phyloP scores from a whole-genome alignment of 1,140 invertebrate species.

The Bradysia coprophila region DNA sequence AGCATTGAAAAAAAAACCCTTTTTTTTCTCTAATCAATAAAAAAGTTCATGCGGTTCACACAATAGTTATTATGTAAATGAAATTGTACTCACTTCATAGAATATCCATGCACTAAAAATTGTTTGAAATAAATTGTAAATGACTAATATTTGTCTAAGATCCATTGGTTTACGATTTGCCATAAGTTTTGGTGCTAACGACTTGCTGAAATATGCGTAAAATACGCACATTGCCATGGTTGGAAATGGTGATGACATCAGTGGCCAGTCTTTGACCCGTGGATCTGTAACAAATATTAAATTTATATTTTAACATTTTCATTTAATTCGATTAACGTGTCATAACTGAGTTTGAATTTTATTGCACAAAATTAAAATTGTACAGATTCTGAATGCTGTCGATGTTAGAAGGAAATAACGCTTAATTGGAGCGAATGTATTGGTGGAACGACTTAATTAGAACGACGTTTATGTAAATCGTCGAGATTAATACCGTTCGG shows the following conservation, averaged over 20 bases:
- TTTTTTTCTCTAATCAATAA: too few relatives aligned
- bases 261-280: slow-evolving; percentile 72
- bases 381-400: background rate
- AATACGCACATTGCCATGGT: slow-evolving; percentile 66
- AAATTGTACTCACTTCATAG: slow-evolving; percentile 50
- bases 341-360: background rate
- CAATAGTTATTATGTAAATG: too few relatives aligned
- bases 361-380: background rate
- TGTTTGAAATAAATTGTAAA: slow-evolving; percentile 80
- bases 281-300: slow-evolving; percentile 44
- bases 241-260: slow-evolving; percentile 81
- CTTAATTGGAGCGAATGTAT: too few relatives aligned
- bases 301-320: background rate
- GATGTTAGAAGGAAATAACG: too few relatives aligned
- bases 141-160: slow-evolving; percentile 57
- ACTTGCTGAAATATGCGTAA: slow-evolving; percentile 71
- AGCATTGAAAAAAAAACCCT: too few relatives aligned
- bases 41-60: too few relatives aligned
- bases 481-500: too few relatives aligned
- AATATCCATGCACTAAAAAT: slow-evolving; percentile 83
- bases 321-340: background rate
- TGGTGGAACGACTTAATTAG: background rate
- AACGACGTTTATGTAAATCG: background rate
- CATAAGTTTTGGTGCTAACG: slow-evolving; percentile 74
- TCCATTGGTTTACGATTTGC: slow-evolving; percentile 77